Conservation (phyloP, 2,797 vertebrate genomes). For the Peromyscus melanophrys region DNA sequence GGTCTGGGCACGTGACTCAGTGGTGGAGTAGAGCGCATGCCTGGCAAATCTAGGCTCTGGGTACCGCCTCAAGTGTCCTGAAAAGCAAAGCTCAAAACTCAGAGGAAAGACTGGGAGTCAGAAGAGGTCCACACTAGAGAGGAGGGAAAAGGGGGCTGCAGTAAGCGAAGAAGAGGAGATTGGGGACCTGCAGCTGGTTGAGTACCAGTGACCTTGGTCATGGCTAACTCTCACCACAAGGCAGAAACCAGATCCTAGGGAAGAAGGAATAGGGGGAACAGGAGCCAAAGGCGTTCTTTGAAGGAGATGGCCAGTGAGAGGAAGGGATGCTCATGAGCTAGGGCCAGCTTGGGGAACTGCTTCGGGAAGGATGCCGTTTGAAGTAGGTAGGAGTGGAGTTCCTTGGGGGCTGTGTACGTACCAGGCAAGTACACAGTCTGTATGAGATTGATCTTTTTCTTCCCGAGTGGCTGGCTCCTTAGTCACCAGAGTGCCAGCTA, state of each 20-base stretch:
- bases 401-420: not conserved
- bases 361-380: not conserved
- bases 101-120: not conserved
- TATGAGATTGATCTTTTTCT: not conserved
- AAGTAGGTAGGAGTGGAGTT: not conserved
- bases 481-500: not conserved
- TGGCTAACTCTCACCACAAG: not conserved
- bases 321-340: not conserved
- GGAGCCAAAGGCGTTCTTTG: not conserved
- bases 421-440: not conserved
- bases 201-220: not conserved
- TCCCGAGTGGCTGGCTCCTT: not conserved
- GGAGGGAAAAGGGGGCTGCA: not conserved
- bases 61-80: not conserved
- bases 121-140: not conserved
- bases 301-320: not conserved
- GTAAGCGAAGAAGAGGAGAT: not conserved
- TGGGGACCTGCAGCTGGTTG: not conserved
- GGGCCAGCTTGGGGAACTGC: not conserved
- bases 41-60: not conserved
- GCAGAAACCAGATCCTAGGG: not conserved
- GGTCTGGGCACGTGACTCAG: not conserved
- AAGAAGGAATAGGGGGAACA: not conserved
- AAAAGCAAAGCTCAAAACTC: not conserved
- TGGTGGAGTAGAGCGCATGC: not conserved